Base-by-base conservation (phyloP, 1,140 invertebrate genomes). In the Bombus picipes region DNA sequence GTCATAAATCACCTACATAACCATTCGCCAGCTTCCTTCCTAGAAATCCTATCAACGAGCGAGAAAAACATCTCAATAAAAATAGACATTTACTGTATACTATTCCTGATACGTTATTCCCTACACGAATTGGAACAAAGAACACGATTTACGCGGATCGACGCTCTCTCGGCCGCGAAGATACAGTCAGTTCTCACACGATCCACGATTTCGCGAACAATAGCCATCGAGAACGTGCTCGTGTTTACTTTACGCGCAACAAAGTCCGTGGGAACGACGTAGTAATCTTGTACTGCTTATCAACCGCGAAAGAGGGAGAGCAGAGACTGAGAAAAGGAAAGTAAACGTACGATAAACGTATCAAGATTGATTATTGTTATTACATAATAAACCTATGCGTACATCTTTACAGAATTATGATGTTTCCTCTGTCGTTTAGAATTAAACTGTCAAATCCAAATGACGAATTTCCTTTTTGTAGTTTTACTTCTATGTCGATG, bases 241-340 rank as follows among this genome's bases (percentile, higher is more conserved):
- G 41, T 77, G 43, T 83, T 83, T 83, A 83, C 62, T 76, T 77
- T 68, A 28, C 18, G 81, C 34, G 32, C 41, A 83, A 83, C 81
- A 83, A 68, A 83, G 81, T 83, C 81, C 73, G 81, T 75, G 81
- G 81, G 73, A 83, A 62, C 73, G 43, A 65, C 77, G 82, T 34
- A 47, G 66, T 71, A 81, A 88, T 89, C 76, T 81, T 66, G 41
- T 72, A 71, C 43, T 68, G 82, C 73, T 88, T 89, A 89, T 89
- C 87, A 53, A 18, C 25, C 74, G 86, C 74, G 66, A 74, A 68
- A 74, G 71, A 41, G 70, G n/a, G 59, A 37, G 34, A 77, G 59
- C 12, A 72, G 37, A 77, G 32, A 77, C 59, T 71, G 18, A n/a
- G 39, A 76, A 73, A 34, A 43, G 12, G 22, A 81, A 39, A 71